Evolutionary conservation across 1,140 invertebrate species (phyloP), one percentile per base, ranked within the genome.

Genomic region (Drosophila obscura): DNA sequence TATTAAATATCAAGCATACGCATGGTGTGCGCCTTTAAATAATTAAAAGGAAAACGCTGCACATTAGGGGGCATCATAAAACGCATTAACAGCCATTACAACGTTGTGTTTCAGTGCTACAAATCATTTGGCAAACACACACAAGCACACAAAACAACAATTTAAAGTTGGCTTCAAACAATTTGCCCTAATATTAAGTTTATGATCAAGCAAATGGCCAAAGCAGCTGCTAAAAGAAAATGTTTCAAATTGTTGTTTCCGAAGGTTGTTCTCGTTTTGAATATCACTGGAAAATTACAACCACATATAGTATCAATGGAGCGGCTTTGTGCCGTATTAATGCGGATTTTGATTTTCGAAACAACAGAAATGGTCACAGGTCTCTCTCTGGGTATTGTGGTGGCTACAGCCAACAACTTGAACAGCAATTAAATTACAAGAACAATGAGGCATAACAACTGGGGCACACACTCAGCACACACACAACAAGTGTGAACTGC

Each of bases 401-500:
- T 71, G 71, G 73, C 75, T 19, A 19, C 19, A 19, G 22, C 22
- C 22, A 24, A 59, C 61, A 75, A 55, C 16, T 39, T 39, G 35
- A 71, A 72, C 41, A 56, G 44, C 45, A 60, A 48, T 56, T 28
- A 35, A 48, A 56, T 44, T 31, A 50, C 62, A 62, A 49, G n/a
- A 53, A 58, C 51, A 76, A 72, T 65, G 55, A 66, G 44, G 35
- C 35, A 39, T 4, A 39, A 39, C 1, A 39, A 39, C 35, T 39
- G 11, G 35, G 11, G 4, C 35, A 31, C 31, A 9, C 28, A 9
- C 24, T 31, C 7, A 41, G 35, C n/a, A 15, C 13, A 22, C 31
- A 24, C 26, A 35, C 64, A 66, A 69, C 77, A 80, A 77, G 81
- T 85, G 81, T 85, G 80, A 84, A 76, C 60, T 77, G 81, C 81